phyloP scores from a whole-genome alignment of 2,113 vertebrate genomes.

The Phaethornis superciliosus region DNA sequence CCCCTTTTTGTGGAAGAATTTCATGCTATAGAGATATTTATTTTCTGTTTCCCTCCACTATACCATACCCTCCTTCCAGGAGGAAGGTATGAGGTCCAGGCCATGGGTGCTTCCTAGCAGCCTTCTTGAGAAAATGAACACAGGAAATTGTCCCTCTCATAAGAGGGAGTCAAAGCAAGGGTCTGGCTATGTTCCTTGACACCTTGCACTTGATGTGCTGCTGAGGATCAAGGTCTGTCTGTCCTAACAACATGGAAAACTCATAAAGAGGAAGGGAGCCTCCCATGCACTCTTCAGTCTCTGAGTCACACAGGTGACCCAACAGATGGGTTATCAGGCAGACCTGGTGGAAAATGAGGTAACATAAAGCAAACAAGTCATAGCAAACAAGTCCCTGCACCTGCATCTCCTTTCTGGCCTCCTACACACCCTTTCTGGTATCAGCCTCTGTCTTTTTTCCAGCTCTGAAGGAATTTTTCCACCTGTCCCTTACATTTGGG shows the following conservation, averaged over 20 bases:
- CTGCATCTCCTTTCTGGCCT: not conserved
- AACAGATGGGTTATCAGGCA: not conserved
- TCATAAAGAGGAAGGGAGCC: not conserved
- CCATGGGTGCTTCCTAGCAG: not conserved
- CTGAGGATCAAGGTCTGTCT: not conserved
- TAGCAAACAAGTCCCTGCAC: not conserved
- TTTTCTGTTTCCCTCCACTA: not conserved
- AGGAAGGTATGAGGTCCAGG: too few relatives aligned
- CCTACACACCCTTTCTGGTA: not conserved
- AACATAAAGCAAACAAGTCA: not conserved
- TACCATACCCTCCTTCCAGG: not conserved
- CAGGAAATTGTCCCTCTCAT: not conserved
- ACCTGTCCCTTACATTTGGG: not conserved
- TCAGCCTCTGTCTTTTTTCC: not conserved
- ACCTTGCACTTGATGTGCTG: not conserved
- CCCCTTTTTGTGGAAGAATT: not conserved
- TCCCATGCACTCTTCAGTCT: not conserved
- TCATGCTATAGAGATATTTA: not conserved
- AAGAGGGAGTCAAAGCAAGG: not conserved
- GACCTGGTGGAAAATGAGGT: not conserved
- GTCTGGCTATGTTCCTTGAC: not conserved
- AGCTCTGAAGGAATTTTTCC: not conserved
- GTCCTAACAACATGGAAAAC: not conserved
- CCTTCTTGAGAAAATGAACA: not conserved
- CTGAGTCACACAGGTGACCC: fast-evolving